Percentiles rank a stretch among this genome's conserved stretches.
phyloP scores from a whole-genome alignment of 1,140 invertebrate genomes.

The Bombus pyrosoma region DNA sequence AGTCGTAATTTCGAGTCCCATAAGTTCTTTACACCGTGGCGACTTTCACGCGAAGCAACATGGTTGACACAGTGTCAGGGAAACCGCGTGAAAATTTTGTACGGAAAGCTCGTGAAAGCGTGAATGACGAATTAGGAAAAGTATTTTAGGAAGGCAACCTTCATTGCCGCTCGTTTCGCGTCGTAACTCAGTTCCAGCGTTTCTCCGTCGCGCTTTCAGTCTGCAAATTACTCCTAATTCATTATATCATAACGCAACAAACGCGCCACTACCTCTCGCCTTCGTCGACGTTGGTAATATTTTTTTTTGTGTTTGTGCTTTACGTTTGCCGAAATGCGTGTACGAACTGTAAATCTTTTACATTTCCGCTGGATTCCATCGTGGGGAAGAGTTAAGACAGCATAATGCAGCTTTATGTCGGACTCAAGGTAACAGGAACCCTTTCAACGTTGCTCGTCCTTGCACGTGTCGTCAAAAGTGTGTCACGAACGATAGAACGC shows the following conservation, averaged over 20 bases:
- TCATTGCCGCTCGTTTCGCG: slow-evolving; percentile 1
- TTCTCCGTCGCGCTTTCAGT: neutral
- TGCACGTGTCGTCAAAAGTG: neutral
- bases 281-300: neutral
- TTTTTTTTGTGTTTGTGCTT: neutral
- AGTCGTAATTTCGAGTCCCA: neutral
- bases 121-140: slow-evolving; percentile 20
- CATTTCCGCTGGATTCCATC: neutral
- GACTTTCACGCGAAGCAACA: too few species aligned
- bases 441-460: neutral
- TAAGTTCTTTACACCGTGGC: neutral
- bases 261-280: neutral
- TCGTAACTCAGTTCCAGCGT: neutral
- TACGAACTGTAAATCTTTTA: slow-evolving; percentile 15
- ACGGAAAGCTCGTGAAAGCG: slow-evolving; percentile 1
- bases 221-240: slow-evolving; percentile 18
- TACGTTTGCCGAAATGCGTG: neutral
- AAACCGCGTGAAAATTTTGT: neutral
- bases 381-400: neutral
- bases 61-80: neutral
- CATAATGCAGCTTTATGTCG: neutral
- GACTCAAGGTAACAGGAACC: neutral
- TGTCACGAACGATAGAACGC: neutral
- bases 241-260: neutral
- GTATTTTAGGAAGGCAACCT: slow-evolving; percentile 2